Conservation (phyloP, 1,140 invertebrate species). For the Panagrolaimus sp. region DNA sequence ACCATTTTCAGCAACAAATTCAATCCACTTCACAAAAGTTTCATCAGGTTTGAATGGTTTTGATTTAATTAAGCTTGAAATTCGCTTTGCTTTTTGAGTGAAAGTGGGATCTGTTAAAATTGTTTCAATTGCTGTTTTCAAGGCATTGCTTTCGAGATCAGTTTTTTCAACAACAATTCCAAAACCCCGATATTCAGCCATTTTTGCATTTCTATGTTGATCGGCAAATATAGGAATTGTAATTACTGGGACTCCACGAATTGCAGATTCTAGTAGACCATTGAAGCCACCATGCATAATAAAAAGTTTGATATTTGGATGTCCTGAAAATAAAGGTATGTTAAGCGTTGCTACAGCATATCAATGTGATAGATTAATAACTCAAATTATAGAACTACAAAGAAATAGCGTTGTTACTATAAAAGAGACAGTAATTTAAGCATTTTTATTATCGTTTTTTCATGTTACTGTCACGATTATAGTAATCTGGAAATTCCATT, state of each 20-base stretch:
- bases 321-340: neutral
- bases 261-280: slow-evolving; percentile 29
- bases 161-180: slow-evolving; percentile 21
- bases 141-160: neutral
- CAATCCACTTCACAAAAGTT: slow-evolving; percentile 6
- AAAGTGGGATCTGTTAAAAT: neutral
- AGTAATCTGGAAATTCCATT: no score
- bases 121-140: neutral
- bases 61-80: slow-evolving; percentile 7
- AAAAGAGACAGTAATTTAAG: no score
- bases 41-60: slow-evolving; percentile 17
- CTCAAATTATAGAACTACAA: no score
- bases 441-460: no score
- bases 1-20: slow-evolving; percentile 16
- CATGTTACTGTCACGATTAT: no score
- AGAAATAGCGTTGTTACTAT: no score
- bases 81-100: neutral
- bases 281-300: slow-evolving; percentile 42
- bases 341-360: no score
- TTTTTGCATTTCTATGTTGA: slow-evolving; percentile 28
- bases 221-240: slow-evolving; percentile 34
- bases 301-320: slow-evolving; percentile 20
- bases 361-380: no score
- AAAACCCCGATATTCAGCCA: slow-evolving; percentile 25
- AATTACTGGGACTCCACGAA: slow-evolving; percentile 36